These are phyloP conservation scores for Biston stratarius DNA, from an alignment of 2,888 invertebrate species.

Conservation along the genomic window DNA sequence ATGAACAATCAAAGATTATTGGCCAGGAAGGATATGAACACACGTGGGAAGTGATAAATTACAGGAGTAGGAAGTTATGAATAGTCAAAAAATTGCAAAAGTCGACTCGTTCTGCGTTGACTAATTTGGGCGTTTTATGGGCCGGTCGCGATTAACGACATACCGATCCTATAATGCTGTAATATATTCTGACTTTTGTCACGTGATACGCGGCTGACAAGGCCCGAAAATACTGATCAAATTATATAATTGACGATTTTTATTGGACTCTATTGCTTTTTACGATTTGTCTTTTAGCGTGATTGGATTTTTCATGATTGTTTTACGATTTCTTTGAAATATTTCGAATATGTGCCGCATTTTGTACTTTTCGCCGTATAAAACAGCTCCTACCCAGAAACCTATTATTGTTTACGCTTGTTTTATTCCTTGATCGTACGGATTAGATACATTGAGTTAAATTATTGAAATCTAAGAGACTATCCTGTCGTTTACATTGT, in stretches of 20 bases:
- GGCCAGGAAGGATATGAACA: slow-evolving; percentile 8
- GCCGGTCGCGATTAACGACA: slow-evolving; percentile 6
- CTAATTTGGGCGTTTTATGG: slow-evolving; percentile 21
- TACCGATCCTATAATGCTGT: background rate
- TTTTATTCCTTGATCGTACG: too few species aligned
- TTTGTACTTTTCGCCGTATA: too few species aligned
- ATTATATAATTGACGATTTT: background rate
- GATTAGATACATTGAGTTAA: too few species aligned
- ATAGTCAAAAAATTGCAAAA: slow-evolving; percentile 7
- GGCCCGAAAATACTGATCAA: background rate
- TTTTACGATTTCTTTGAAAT: too few species aligned
- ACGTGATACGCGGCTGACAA: slow-evolving; percentile 7
- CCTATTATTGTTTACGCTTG: too few species aligned
- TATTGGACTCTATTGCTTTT: too few species aligned
- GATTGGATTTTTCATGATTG: too few species aligned
- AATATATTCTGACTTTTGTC: slow-evolving; percentile 14
- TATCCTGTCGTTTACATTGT: too few species aligned
- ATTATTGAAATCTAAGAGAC: too few species aligned
- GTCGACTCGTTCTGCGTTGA: slow-evolving; percentile 11
- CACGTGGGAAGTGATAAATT: slow-evolving; percentile 19
- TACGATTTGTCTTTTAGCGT: too few species aligned
- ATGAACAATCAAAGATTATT: background rate
- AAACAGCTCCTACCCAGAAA: too few species aligned
- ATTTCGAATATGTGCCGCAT: too few species aligned
- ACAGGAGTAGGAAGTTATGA: slow-evolving; percentile 18